A percentile compares a stretch with the other conserved stretches of the same genome.
These are phyloP conservation scores for Plagodis pulveraria DNA, from an alignment of 2,888 invertebrate species.

Conservation along the genomic window DNA sequence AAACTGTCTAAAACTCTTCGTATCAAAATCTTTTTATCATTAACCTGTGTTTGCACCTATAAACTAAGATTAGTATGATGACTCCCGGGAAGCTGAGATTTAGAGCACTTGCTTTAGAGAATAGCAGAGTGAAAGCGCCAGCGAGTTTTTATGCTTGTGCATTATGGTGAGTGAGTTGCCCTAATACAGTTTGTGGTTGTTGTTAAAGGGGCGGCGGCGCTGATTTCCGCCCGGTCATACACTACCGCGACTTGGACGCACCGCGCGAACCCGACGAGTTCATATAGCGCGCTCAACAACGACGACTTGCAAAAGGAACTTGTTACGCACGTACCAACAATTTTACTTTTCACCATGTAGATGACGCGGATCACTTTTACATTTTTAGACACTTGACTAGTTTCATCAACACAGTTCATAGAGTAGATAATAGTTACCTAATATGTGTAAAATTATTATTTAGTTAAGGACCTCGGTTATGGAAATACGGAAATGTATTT, in stretches of 20 bases:
- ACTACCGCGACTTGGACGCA: constrained; percentile 97
- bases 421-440: constrained; percentile 30
- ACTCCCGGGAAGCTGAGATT: constrained; percentile 76
- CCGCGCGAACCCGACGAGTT: constrained; percentile 96
- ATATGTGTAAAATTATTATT: constrained; percentile 28
- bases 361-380: constrained; percentile 31
- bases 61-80: constrained; percentile 16
- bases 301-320: constrained; percentile 51
- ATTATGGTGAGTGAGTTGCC: constrained; percentile 40
- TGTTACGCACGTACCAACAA: constrained; percentile 33
- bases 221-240: constrained; percentile 95
- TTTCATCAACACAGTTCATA: constrained; percentile 16
- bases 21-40: constrained; percentile 45
- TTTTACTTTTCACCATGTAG: constrained; percentile 31
- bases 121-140: constrained; percentile 38
- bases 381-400: constrained; percentile 11
- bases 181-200: constrained; percentile 63
- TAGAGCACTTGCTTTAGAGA: constrained; percentile 21
- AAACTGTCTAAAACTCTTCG: constrained; percentile 51
- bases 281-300: constrained; percentile 80
- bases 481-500: constrained; percentile 32
- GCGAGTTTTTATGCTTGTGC: constrained; percentile 45
- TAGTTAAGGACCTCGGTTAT: constrained; percentile 24
- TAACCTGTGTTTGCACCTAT: constrained; percentile 34
- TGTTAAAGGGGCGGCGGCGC: constrained; percentile 90